Evolutionary conservation across 2,113 vertebrate species (phyloP).

Genomic region (Cavia porcellus): DNA sequence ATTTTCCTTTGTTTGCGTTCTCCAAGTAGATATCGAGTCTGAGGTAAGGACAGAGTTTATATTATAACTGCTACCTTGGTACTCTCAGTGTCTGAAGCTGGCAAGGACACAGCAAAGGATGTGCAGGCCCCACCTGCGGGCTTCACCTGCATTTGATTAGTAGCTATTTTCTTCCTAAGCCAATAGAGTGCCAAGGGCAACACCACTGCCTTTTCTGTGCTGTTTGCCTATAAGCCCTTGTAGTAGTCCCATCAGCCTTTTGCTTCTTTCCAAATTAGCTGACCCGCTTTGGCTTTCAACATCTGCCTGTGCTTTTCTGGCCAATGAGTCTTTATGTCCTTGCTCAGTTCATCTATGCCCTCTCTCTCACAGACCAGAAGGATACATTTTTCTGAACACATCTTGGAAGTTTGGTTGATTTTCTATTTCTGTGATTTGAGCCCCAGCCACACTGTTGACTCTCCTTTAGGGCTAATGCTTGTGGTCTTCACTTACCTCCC

Average conservation of each 20-base stretch:
- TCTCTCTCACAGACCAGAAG: neutral
- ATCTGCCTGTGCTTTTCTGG: neutral
- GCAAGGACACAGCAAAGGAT: neutral
- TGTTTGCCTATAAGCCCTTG: too few relatives aligned
- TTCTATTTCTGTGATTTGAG: neutral
- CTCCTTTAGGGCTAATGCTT: neutral
- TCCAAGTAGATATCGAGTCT: neutral
- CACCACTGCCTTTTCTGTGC: neutral
- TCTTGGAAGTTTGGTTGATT: constrained; percentile 35
- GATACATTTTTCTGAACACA: neutral
- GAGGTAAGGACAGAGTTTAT: neutral
- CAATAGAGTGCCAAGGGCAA: neutral
- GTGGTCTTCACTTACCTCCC: neutral
- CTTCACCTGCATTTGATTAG: neutral
- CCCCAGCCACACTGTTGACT: neutral
- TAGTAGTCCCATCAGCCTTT: neutral
- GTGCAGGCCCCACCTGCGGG: neutral
- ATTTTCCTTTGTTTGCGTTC: neutral
- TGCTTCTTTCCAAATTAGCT: neutral
- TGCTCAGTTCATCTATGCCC: neutral
- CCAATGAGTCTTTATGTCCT: neutral
- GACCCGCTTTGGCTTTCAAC: neutral
- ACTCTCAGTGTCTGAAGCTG: neutral
- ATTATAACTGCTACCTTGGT: neutral
- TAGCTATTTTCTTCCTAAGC: neutral